Conservation (phyloP, 23 tunicate genomes). For the Trididemnum clinides region DNA sequence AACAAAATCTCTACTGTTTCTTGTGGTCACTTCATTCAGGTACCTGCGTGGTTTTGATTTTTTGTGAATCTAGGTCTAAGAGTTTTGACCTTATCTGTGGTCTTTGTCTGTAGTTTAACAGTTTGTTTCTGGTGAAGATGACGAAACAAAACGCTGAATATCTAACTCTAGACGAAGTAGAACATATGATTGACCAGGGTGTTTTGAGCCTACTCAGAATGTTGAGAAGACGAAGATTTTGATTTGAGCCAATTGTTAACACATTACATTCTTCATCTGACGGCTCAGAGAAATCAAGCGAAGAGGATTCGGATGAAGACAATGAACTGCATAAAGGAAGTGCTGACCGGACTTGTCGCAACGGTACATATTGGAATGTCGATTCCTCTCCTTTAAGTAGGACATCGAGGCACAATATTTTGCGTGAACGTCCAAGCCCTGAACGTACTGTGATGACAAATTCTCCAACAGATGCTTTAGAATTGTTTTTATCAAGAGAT, state of each 20-base stretch:
- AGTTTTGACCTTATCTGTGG: neutral
- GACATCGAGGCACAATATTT: no score
- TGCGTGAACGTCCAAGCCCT: no score
- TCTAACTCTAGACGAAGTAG: neutral
- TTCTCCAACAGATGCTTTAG: neutral
- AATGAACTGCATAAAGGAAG: no score
- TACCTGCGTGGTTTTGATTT: neutral
- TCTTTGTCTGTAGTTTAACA: neutral
- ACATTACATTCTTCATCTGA: neutral
- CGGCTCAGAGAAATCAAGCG: neutral
- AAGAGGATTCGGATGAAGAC: neutral
- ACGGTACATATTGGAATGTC: neutral
- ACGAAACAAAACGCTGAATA: neutral
- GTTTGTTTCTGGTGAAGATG: neutral
- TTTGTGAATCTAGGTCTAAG: neutral
- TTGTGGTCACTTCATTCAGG: neutral
- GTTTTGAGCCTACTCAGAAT: neutral
- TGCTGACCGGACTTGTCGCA: neutral
- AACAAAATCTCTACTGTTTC: neutral
- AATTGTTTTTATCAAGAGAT: neutral
- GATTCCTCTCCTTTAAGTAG: neutral
- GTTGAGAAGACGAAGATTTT: no score
- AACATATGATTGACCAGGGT: neutral
- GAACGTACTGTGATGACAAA: no score
- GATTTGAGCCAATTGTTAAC: neutral